Base-by-base conservation (phyloP, 2,888 invertebrate genomes). In the Erebia palarica region DNA sequence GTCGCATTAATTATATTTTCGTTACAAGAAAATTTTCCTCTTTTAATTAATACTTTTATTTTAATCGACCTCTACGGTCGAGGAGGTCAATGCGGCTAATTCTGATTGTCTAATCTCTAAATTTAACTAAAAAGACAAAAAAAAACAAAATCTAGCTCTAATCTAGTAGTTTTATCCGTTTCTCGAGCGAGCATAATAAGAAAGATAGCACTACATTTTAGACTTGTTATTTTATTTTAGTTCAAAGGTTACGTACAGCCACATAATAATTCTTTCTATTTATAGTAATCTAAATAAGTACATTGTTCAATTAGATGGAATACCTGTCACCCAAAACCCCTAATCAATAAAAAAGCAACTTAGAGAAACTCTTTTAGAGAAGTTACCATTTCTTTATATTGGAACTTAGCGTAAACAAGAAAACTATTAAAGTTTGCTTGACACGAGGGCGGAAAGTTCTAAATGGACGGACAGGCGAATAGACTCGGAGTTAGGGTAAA, bases 371-470 rank as follows among this genome's bases (percentile, higher is more conserved):
- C 7, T 16, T 11, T 53, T 36, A 51, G 14, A 63, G 36, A 36
- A 36, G 36, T 36, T 2, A 36, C 7, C 5, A 7, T 36, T 7
- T 36, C 1, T 36, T 36, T 36, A 27, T 47, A 61, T 63, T 21
- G 13, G 47, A 63, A 63, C 21, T 63, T 21, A 47, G 49, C 63
- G 53, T 66, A 65, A 74, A 69, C 49, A 69, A 68, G 72, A 66
- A 77, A 79, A 80, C 78, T 78, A 79, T 79, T 75, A 77, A 79
- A 82, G 77, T 80, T 81, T 63, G 53, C 66, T 70, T 53, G 53
- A 75, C 72, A 77, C 75, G 70, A 75, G 64, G 66, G 75, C 80
- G 77, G 78, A 83, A 84, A 85, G 80, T 87, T 84, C 81, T 79
- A 82, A 82, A 82, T 77, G 76, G 82, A 81, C 79, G 79, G 81